A percentile compares a stretch with the other conserved stretches of the same genome.
These are phyloP conservation scores for Colius striatus DNA, from an alignment of 2,113 vertebrate genomes.

Conservation along the genomic window DNA sequence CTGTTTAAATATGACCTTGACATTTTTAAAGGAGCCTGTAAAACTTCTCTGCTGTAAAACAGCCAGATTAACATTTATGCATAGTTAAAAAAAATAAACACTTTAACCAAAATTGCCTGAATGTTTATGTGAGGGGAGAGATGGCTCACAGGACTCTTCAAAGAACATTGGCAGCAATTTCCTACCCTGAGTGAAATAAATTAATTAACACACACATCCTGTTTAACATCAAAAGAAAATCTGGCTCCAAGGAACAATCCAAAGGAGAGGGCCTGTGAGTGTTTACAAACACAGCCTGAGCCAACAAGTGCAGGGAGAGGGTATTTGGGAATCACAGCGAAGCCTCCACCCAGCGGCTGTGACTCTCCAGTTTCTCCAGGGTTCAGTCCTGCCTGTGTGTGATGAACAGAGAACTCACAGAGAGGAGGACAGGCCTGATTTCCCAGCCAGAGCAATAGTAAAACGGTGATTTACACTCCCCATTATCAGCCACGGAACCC, in stretches of 20 bases:
- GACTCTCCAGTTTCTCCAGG: not conserved
- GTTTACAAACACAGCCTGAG: slow-evolving; percentile 56
- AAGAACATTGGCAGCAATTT: slow-evolving; percentile 46
- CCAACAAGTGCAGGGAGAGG: not conserved
- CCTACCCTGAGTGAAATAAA: slow-evolving; percentile 46
- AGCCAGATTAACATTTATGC: slow-evolving; percentile 51
- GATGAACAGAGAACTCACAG: not conserved
- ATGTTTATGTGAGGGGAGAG: slow-evolving; percentile 42
- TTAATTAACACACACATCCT: slow-evolving; percentile 63
- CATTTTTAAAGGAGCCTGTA: slow-evolving; percentile 45
- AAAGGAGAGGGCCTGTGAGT: not conserved
- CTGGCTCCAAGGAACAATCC: slow-evolving; percentile 39
- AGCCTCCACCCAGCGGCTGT: not conserved
- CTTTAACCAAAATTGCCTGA: slow-evolving; percentile 58
- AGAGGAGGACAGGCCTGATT: not conserved
- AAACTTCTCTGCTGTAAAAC: slow-evolving; percentile 19
- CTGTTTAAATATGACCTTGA: slow-evolving; percentile 35
- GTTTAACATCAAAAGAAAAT: slow-evolving; percentile 62
- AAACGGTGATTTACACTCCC: not conserved
- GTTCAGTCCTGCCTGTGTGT: not conserved
- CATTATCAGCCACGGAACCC: not conserved
- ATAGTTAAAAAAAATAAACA: slow-evolving; percentile 44
- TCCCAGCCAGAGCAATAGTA: not conserved
- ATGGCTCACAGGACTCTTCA: slow-evolving; percentile 31
- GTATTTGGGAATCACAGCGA: not conserved